Conservation (phyloP, 2,888 invertebrate species). For the Allygus modestus region DNA sequence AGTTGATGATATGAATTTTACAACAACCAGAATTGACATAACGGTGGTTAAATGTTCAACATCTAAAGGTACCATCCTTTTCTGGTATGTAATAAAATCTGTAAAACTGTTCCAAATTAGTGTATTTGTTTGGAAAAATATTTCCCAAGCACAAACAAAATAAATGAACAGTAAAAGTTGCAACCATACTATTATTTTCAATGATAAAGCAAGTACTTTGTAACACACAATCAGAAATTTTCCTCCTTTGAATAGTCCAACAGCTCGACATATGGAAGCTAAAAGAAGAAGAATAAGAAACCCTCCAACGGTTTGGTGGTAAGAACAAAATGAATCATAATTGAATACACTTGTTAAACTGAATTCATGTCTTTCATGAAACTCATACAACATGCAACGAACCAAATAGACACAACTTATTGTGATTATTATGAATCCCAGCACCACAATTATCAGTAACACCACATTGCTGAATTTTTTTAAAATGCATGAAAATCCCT, state of each 20-base stretch:
- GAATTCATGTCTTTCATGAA: not conserved
- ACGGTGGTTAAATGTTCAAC: not conserved
- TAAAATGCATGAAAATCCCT: not conserved
- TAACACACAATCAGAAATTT: not conserved
- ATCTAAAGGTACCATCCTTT: not conserved
- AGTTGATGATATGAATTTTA: not conserved
- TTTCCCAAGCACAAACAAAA: not conserved
- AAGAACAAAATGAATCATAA: not conserved
- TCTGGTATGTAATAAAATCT: not conserved
- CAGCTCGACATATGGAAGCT: not conserved
- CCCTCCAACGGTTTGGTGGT: not conserved
- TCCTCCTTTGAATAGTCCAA: not conserved
- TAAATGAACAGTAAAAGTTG: not conserved
- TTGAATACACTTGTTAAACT: not conserved
- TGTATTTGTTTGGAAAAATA: not conserved
- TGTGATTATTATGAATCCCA: not conserved
- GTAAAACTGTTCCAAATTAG: not conserved
- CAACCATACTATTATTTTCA: not conserved
- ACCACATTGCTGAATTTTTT: not conserved
- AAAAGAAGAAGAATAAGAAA: not conserved
- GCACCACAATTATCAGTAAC: not conserved
- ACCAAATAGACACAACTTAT: not conserved
- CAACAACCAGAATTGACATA: not conserved
- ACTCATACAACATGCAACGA: not conserved
- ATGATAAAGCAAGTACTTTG: not conserved